Evolutionary conservation across 2,113 vertebrate genomes (phyloP).

Genomic region (Gobius niger): DNA sequence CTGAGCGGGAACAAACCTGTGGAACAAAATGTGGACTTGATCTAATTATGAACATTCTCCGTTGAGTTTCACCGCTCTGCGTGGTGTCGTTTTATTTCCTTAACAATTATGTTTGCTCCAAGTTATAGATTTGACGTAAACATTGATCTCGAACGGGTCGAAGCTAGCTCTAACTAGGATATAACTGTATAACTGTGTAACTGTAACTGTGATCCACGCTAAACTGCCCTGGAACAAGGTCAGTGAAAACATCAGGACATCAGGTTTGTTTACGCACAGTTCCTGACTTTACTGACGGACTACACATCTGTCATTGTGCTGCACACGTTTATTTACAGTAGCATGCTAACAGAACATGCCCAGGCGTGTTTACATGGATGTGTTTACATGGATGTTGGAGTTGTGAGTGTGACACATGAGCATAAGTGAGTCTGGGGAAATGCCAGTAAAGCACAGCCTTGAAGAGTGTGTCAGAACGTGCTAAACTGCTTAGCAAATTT

Average conservation of each 20-base stretch:
- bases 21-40: neutral
- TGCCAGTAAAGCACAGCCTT: neutral
- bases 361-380: neutral
- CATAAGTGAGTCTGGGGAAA: neutral
- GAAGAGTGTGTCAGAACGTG: neutral
- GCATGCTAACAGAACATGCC: neutral
- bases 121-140: neutral
- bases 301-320: neutral
- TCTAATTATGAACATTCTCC: rapidly evolving
- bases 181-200: too few species aligned
- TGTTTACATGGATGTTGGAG: neutral
- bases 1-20: slow-evolving; percentile 46
- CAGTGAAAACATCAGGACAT: neutral
- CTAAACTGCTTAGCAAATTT: neutral
- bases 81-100: neutral
- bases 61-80: neutral
- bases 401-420: neutral
- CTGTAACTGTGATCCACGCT: too few species aligned
- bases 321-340: too few species aligned
- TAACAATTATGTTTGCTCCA: neutral
- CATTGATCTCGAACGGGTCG: neutral
- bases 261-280: neutral
- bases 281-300: neutral
- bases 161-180: neutral
- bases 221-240: neutral